A percentile compares a stretch with the other conserved stretches of the same genome.
Conservation (phyloP, 2,888 invertebrate genomes). For the Leptopterna dolabrata region DNA sequence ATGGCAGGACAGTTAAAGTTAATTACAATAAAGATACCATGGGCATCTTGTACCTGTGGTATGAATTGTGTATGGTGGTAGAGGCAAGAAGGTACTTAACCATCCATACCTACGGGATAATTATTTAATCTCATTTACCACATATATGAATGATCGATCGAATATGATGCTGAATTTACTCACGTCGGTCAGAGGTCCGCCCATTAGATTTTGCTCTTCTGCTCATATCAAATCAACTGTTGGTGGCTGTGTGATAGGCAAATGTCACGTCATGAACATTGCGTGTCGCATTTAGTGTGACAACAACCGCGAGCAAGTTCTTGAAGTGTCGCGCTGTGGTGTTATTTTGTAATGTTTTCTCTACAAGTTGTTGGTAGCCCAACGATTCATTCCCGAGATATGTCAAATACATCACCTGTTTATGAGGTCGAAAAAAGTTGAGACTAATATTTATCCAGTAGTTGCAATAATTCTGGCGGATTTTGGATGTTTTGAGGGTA, state of each 20-base stretch:
- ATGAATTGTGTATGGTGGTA: no score
- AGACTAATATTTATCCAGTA: neutral
- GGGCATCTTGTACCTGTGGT: neutral
- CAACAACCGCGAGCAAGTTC: neutral
- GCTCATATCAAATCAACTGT: neutral
- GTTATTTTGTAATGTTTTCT: neutral
- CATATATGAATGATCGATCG: neutral
- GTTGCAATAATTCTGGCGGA: no score
- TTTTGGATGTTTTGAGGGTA: no score
- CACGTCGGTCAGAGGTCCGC: neutral
- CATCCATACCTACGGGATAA: no score
- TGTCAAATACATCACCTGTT: neutral
- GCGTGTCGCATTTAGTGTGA: neutral
- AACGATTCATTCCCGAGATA: neutral
- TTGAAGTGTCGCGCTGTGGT: neutral
- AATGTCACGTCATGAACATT: neutral
- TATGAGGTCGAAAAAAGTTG: neutral
- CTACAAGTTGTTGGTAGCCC: neutral
- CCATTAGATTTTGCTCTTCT: neutral
- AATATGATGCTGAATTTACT: neutral
- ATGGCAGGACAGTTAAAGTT: no score
- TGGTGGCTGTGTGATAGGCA: neutral
- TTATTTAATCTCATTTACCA: no score
- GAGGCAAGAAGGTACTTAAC: no score
- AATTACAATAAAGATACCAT: neutral